Base-by-base conservation (phyloP, 23 tunicate genomes). In the Clavelina lepadiformis region DNA sequence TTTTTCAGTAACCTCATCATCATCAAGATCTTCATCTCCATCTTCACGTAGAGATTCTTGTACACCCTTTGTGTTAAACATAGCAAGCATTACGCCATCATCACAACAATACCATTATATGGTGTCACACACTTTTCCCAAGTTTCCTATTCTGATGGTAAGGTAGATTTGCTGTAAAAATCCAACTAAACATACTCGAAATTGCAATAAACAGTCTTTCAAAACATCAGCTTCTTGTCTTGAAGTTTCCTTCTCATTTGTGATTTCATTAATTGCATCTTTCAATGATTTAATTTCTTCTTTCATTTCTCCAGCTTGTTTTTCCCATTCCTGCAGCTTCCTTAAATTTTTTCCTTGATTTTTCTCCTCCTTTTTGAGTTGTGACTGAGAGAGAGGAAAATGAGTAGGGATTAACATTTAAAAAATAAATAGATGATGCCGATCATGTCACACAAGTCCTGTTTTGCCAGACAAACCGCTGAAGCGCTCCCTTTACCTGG, bases 191-290 rank as follows among this genome's bases (percentile, higher is more conserved):
- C 70, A 23, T 50, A 87, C 96, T 73, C 54, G 74, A 36, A 87
- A 68, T 68, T 80, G 96, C 25, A 87, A 73, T 0, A 87, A 41
- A 59, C 96, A 80, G 46, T 87, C 96, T 61, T 87, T 87, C 26
- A 87, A 51, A 0, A 87, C 78, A 52, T 79, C 96, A 34, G 51
- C 56, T 61, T 87, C 96, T 51, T 87, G 82, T 25, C 32, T 71
- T 24, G 61, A 60, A 19, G 54, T 20, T 44, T 66, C 52, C 3
- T 77, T 66, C 32, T 87, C 96, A 18, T 68, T 71, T 21, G 24
- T n/a, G 28, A 30, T 51, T 7, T 36, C 36, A 1, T 46, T 29
- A 38, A 87, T 45, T 35, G 58, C 63, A 5, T 73, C 31, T 54
- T 80, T 46, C 28, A 79, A 47, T 61, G 55, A 51, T 31, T 52